Evolutionary conservation across 2,888 invertebrate species (phyloP), one percentile per base, ranked within the genome.

Genomic region (Globia sparganii): DNA sequence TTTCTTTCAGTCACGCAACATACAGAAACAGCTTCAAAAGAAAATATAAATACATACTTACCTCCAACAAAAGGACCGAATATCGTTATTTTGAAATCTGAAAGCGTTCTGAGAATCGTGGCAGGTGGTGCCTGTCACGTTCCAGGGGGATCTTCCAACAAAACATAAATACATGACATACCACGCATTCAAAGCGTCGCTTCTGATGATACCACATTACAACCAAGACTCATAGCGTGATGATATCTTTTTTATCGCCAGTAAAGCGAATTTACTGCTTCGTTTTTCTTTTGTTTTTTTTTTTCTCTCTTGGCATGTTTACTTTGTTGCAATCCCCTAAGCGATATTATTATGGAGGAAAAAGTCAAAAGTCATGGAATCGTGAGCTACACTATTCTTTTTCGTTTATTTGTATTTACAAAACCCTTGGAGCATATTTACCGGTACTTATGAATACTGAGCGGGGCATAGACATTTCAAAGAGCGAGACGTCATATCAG

Each of bases 401-500:
- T 73, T 75, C 75, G 71, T 69, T 81, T 66, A 78, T 77, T 75
- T 75, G 66, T 75, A 77, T 75, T 81, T 72, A 75, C 59, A 64
- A 77, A 72, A 75, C 31, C 66, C 28, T 70, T 58, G 59, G 37
- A 81, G 62, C 74, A 81, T 74, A 72, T 77, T 87, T 87, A 87
- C 72, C 70, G 74, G 75, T 69, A 72, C 75, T 81, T 78, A 77
- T 78, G 77, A 75, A 77, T 84, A 81, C 77, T 77, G 75, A 81
- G 76, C 75, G 74, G n/a, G 68, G 49, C 56, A 78, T 40, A 80
- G 72, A 72, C 74, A 58, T 86, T 85, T 78, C 75, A 80, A 76
- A 81, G 58, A 81, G 65, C 69, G 62, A 83, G 69, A 68, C 74
- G 73, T 87, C 87, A 89, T 87, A 86, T 87, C 79, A 80, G 84